phyloP scores from a whole-genome alignment of 92 coral and sea anemone species.

The Epizoanthus ramosus region DNA sequence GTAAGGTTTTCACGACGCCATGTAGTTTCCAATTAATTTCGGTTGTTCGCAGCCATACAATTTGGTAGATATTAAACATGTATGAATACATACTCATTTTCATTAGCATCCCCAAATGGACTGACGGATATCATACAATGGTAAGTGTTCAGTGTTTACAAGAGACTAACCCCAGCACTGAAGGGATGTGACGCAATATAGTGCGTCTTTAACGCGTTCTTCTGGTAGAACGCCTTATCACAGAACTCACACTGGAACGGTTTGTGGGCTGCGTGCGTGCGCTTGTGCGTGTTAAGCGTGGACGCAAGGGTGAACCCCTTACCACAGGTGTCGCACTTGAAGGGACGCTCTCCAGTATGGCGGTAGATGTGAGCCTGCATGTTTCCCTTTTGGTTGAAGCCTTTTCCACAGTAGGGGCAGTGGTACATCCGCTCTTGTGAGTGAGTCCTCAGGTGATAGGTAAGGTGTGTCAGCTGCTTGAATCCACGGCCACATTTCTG shows the following conservation, averaged over 20 bases:
- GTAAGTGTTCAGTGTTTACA: no score
- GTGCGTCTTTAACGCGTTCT: conserved; percentile 86
- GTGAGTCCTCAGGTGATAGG: conserved; percentile 95
- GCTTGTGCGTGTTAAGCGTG: conserved; percentile 85
- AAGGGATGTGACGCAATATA: conserved; percentile 91
- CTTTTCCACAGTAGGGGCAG: conserved; percentile 87
- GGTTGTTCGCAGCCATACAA: no score
- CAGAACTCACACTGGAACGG: conserved; percentile 90
- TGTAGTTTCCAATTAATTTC: no score
- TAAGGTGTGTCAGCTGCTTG: conserved; percentile 90
- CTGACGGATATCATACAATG: no score
- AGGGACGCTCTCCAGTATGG: conserved; percentile 95
- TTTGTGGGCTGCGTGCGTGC: conserved; percentile 81
- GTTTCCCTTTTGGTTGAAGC: conserved; percentile 94
- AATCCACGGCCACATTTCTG: conserved; percentile 93
- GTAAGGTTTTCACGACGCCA: no score
- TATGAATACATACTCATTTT: no score
- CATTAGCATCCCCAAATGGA: no score
- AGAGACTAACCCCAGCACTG: conserved; percentile 71
- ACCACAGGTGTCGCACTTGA: conserved; percentile 84
- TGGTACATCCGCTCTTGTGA: conserved; percentile 87
- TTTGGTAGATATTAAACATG: no score
- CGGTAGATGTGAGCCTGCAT: conserved; percentile 92
- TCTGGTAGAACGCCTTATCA: conserved; percentile 90
- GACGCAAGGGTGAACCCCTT: conserved; percentile 91